Percentiles rank a stretch among this genome's conserved stretches.
Evolutionary conservation across 1,140 invertebrate genomes (phyloP).

Genomic region (Sycophaga agraensis): DNA sequence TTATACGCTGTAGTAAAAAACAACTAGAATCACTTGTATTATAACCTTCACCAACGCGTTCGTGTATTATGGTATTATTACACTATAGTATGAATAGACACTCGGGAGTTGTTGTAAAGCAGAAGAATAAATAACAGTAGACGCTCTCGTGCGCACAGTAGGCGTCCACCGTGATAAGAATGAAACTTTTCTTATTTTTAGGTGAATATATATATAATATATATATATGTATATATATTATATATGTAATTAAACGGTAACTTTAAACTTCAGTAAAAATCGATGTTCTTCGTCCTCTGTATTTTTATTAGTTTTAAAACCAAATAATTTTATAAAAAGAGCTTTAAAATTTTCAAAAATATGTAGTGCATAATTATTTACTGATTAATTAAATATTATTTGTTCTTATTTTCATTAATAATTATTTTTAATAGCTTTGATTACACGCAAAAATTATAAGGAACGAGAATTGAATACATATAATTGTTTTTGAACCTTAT

Average conservation of each 20-base stretch:
- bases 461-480: too few relatives aligned
- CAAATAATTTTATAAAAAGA: too few relatives aligned
- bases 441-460: too few relatives aligned
- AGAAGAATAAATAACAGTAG: not conserved
- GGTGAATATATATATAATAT: not conserved
- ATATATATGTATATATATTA: too few relatives aligned
- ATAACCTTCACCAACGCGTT: constrained; percentile 27
- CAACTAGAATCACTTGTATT: constrained; percentile 51
- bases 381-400: too few relatives aligned
- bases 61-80: constrained; percentile 43
- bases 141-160: constrained; percentile 40
- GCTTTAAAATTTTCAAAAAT: too few relatives aligned
- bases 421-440: too few relatives aligned
- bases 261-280: not conserved
- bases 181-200: not conserved
- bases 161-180: constrained; percentile 37
- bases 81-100: constrained; percentile 41
- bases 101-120: constrained; percentile 28
- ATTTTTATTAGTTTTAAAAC: not conserved
- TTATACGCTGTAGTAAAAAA: constrained; percentile 36
- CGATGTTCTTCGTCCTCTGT: constrained; percentile 5
- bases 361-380: too few relatives aligned
- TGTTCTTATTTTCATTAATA: too few relatives aligned
- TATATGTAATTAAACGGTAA: not conserved
- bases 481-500: too few relatives aligned